Percentiles rank a stretch among this genome's conserved stretches.
Conservation (phyloP, 2,113 vertebrate genomes). For the Phylloscopus trochilus region DNA sequence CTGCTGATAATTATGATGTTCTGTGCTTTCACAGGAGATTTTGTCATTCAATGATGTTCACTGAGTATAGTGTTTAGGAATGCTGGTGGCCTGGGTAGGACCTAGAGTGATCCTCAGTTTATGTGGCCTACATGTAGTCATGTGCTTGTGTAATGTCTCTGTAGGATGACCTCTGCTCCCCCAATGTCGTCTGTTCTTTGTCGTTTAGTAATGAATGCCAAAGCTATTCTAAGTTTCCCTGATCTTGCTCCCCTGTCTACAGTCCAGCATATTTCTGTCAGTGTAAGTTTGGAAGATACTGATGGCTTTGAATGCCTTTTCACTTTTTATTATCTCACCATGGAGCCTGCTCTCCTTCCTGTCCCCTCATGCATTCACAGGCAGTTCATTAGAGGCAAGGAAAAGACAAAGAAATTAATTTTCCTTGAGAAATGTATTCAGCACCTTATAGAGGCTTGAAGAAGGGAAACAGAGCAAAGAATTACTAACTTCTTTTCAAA, state of each 20-base stretch:
- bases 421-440: constrained; percentile 46
- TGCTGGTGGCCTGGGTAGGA: neutral
- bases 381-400: constrained; percentile 48
- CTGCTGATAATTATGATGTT: neutral
- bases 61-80: neutral
- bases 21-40: neutral
- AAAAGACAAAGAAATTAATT: constrained; percentile 60
- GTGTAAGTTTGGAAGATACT: constrained; percentile 23
- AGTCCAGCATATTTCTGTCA: constrained; percentile 42
- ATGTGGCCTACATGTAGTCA: neutral
- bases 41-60: neutral
- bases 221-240: neutral
- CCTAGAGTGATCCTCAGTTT: neutral
- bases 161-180: neutral
- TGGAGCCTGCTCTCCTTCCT: constrained; percentile 43
- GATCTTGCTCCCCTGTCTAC: neutral
- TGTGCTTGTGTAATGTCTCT: neutral
- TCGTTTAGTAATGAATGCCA: neutral
- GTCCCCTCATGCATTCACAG: constrained; percentile 23
- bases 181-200: neutral
- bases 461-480: neutral
- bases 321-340: constrained; percentile 46
- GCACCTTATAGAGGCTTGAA: neutral
- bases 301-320: constrained; percentile 48
- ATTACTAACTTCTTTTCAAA: neutral